A percentile compares a stretch with the other conserved stretches of the same genome.
Evolutionary conservation across 2,113 vertebrate genomes (phyloP).

Genomic region (Salvelinus alpinus): DNA sequence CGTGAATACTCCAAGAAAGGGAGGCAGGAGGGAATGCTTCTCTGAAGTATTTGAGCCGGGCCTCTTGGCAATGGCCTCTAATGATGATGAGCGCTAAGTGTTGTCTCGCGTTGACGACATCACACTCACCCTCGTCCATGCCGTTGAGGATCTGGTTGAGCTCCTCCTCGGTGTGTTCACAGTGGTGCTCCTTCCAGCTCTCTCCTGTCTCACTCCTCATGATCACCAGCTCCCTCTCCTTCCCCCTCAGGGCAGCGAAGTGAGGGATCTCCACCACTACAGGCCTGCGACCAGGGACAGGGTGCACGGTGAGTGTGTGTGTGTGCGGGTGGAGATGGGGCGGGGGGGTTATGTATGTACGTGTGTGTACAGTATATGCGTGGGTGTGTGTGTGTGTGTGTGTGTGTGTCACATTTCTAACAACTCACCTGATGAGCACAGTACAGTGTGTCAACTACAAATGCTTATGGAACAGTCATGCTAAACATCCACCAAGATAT

Average conservation of each 20-base stretch:
- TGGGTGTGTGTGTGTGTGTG: constrained; percentile 1
- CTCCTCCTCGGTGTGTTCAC: constrained; percentile 92
- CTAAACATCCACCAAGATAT: constrained; percentile 60
- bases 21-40: too few species aligned
- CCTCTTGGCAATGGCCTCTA: not conserved
- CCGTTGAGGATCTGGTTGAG: constrained; percentile 95
- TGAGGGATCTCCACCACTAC: constrained; percentile 99
- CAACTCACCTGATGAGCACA: not conserved
- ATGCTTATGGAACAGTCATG: constrained; percentile 67
- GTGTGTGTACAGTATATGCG: not conserved
- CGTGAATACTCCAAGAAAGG: too few species aligned
- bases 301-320: not conserved
- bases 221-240: constrained; percentile 93
- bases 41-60: too few species aligned
- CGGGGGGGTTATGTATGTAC: not conserved
- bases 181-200: constrained; percentile 98
- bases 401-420: not conserved
- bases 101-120: not conserved
- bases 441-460: constrained; percentile 3
- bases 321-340: not conserved
- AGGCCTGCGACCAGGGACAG: constrained; percentile 80
- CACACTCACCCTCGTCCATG: constrained; percentile 89
- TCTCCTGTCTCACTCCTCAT: constrained; percentile 94
- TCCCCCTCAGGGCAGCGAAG: constrained; percentile 93
- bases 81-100: not conserved